phyloP scores from a whole-genome alignment of 2,797 vertebrate genomes.

The Sternarchorhynchus goeldii region DNA sequence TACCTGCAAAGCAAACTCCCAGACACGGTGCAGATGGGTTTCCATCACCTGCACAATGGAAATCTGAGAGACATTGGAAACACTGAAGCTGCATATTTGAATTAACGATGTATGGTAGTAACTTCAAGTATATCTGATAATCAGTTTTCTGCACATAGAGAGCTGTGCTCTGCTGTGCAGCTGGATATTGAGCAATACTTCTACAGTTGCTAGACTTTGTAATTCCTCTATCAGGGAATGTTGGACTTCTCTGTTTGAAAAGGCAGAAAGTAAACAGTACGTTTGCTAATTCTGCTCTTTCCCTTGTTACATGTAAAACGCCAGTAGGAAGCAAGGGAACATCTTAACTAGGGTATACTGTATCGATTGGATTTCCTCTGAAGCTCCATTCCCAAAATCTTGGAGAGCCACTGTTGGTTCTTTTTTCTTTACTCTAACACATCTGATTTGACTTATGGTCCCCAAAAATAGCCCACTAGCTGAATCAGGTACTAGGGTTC shows the following conservation, averaged over 20 bases:
- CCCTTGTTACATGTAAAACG: constrained; percentile 58
- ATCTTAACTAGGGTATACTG: background rate
- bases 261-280: constrained; percentile 70
- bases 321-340: constrained; percentile 17
- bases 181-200: constrained; percentile 65
- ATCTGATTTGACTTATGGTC: too few species aligned
- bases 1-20: constrained; percentile 44
- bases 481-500: background rate
- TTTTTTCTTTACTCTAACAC: too few species aligned
- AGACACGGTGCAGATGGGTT: constrained; percentile 42
- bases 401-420: constrained; percentile 2
- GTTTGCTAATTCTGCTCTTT: constrained; percentile 66
- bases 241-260: constrained; percentile 70
- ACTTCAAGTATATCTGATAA: constrained; percentile 15
- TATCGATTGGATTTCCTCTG: background rate
- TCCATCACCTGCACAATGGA: constrained; percentile 58
- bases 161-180: background rate
- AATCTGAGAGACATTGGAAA: constrained; percentile 35
- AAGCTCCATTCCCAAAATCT: background rate
- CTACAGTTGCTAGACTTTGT: constrained; percentile 66
- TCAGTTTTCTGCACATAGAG: background rate
- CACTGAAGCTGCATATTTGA: background rate
- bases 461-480: background rate
- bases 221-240: constrained; percentile 67
- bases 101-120: constrained; percentile 19